Evolutionary conservation across 1,140 invertebrate genomes (phyloP), one percentile per base, ranked within the genome.

Genomic region (Neodiprion lecontei): DNA sequence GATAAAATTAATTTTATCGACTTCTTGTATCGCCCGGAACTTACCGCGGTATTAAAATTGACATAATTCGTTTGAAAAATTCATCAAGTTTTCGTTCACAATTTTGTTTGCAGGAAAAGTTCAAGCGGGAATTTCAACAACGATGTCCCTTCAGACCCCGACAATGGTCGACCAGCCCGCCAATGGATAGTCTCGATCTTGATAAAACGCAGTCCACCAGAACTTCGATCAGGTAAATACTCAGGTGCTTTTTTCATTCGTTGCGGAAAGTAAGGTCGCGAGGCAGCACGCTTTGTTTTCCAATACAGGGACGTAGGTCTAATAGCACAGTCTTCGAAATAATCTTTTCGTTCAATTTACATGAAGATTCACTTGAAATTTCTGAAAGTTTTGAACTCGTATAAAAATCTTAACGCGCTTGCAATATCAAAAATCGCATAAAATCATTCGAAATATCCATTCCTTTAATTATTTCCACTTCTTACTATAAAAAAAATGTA

Each of bases 51-150:
- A 40, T 40, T 61, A 1, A 61, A 61, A 61, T 61, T 1, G n/a
- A 61, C 0, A 4, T 61, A 61, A 61, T n/a, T 61, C 1, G 5
- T 11, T 61, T n/a, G 7, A 61, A 3, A 11, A 11, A 61, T 8
- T 61, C 53, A n/a, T 61, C 53, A 12, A 12, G 17, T 12, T 61
- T 12, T n/a, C 53, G n/a, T 49, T 48, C 50, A 14, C 28, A 21
- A 67, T 75, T 74, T 68, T 79, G 12, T 74, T 72, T 78, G 75
- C 79, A 94, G 92, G 92, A 93, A 85, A 94, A 94, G 84, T 93
- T 94, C 79, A 93, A 93, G 81, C 90, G 92, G 28, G 92, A 94
- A 86, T 93, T 94, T 76, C 91, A 92, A 78, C 90, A 91, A 75
- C 88, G 92, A 12, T 92, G 92, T 78, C 90, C 91, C 7, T 86